Base-by-base conservation (phyloP, 2,888 invertebrate genomes). In the Mythimna ferrago region DNA sequence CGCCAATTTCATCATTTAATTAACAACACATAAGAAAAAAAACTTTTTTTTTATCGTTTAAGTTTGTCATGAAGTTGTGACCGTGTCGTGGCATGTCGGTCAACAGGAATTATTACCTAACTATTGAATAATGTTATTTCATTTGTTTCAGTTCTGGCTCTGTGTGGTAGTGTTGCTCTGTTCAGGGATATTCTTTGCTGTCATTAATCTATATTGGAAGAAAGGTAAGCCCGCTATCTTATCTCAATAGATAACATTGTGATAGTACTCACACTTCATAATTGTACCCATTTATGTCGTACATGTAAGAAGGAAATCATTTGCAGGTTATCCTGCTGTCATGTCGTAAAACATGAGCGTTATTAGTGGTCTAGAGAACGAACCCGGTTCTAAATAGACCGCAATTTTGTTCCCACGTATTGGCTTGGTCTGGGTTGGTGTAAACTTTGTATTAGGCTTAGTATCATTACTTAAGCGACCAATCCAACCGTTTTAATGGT, bases 121-220 rank as follows among this genome's bases (percentile, higher is more conserved):
- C 32, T 26, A 21, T 72, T 44, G 56, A 57, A 44, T 16, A 53
- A 63, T 60, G 56, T 38, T 58, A 11, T 76, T 80, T 71, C 7
- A 67, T 78, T 92, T 90, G 90, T 95, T 95, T 67, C 94, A 96
- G 96, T 94, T 94, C 78, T 98, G 98, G 98, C 94, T 98, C 83
- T 97, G 97, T 83, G 97, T 98, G 60, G 97, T 97, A 62, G 96
- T 97, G 64, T 93, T 98, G 78, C 96, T 98, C 64, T 97, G 97
- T 61, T 96, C 97, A 61, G 98, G 98, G 38, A 96, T 98, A 76
- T 93, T 97, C 84, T 97, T 97, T 89, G 98, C 98, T 35, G 96
- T 98, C 79, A 93, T 98, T 87, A 98, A 97, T 88, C 95, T 98
- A 73, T 97, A 97, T 90, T 98, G 98, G 96, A 98, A 98, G 90